These are phyloP conservation scores for Nomada hirtipes DNA, from an alignment of 2,888 invertebrate genomes.

Conservation along the genomic window DNA sequence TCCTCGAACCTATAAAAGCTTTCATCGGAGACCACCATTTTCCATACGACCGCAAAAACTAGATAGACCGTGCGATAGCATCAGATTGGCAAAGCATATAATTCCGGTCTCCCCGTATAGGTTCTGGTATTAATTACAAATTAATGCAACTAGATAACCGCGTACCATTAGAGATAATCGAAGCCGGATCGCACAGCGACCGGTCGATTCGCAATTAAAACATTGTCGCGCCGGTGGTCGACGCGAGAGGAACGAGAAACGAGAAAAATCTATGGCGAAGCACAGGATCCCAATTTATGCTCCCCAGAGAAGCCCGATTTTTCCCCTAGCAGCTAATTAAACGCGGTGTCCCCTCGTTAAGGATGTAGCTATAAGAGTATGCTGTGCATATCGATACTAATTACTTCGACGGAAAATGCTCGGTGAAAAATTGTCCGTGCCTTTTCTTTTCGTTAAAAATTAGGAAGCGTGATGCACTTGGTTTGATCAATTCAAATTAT, in stretches of 20 bases:
- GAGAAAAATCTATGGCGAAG: slow-evolving; percentile 7
- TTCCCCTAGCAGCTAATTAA: slow-evolving; percentile 24
- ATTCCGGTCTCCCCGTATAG: slow-evolving; percentile 40
- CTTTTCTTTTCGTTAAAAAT: not conserved
- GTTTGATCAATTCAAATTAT: too few species aligned
- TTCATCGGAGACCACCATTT: not conserved
- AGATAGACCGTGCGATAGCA: slow-evolving; percentile 28
- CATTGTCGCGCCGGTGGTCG: slow-evolving; percentile 43
- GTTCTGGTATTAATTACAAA: slow-evolving; percentile 77
- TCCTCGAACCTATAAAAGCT: not conserved
- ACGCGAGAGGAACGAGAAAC: slow-evolving; percentile 23
- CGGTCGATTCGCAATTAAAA: slow-evolving; percentile 48
- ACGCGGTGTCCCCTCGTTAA: slow-evolving; percentile 32
- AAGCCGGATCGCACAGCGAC: slow-evolving; percentile 37
- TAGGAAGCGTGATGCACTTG: too few species aligned
- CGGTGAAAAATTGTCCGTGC: slow-evolving; percentile 13
- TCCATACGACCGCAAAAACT: not conserved
- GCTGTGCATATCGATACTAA: slow-evolving; percentile 26
- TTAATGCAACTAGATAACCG: slow-evolving; percentile 76
- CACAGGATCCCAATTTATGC: slow-evolving; percentile 38
- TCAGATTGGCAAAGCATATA: slow-evolving; percentile 43
- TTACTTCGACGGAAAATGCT: slow-evolving; percentile 17
- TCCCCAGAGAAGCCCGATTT: not conserved
- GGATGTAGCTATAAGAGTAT: not conserved
- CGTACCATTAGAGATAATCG: slow-evolving; percentile 77